Percentiles rank a stretch among this genome's conserved stretches.
Conservation (phyloP, 2,797 vertebrate species). For the Neoniphon sammara region DNA sequence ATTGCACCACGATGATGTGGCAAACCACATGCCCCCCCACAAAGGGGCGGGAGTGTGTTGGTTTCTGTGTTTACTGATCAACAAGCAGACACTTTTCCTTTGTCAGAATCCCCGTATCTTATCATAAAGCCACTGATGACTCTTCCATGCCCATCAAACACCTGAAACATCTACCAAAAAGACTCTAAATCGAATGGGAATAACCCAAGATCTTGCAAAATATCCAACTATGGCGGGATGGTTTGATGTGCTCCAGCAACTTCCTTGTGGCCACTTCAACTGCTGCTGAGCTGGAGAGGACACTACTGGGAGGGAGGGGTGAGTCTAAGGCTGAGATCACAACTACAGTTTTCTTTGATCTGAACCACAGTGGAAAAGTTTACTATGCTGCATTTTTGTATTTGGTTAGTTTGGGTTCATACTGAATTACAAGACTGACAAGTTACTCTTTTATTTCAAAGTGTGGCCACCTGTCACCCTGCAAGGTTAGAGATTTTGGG, state of each 20-base stretch:
- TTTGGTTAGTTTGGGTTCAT: neutral
- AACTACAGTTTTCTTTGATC: neutral
- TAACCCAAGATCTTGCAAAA: neutral
- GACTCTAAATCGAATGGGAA: conserved; percentile 1
- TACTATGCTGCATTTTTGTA: neutral
- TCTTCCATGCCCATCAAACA: neutral
- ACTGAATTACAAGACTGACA: too few relatives aligned
- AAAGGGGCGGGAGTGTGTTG: conserved; percentile 34
- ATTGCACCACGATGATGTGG: conserved; percentile 45
- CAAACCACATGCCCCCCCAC: conserved; percentile 51
- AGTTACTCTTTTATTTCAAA: too few relatives aligned
- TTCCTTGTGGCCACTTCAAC: conserved; percentile 31
- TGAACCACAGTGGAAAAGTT: neutral
- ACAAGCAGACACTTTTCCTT: conserved; percentile 36
- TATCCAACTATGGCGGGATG: conserved; percentile 35
- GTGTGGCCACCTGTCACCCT: too few relatives aligned
- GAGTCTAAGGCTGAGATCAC: conserved; percentile 49
- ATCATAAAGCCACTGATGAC: neutral
- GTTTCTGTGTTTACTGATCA: conserved; percentile 29
- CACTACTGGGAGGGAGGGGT: conserved; percentile 67
- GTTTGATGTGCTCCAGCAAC: conserved; percentile 40
- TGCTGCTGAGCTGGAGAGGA: conserved; percentile 59
- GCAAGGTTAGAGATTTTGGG: too few relatives aligned
- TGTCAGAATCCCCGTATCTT: conserved; percentile 3
- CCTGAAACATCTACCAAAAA: neutral